A percentile compares a stretch with the other conserved stretches of the same genome.
phyloP scores from a whole-genome alignment of 2,113 vertebrate species.

The Cacatua alba region DNA sequence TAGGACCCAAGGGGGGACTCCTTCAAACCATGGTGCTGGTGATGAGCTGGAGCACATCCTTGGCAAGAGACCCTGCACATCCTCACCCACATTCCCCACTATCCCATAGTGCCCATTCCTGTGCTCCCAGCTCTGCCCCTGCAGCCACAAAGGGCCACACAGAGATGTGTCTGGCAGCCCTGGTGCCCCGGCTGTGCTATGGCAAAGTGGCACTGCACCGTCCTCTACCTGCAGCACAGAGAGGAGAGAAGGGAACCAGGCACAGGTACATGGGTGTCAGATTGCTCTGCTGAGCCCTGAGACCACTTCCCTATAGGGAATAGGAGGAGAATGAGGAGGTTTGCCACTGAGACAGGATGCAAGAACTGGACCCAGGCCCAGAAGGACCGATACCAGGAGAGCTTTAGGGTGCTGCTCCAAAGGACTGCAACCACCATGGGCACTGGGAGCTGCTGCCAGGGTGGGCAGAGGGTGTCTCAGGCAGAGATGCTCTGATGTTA shows the following conservation, averaged over 20 bases:
- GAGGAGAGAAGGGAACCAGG: neutral
- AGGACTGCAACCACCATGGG: rapidly evolving
- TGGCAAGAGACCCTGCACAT: neutral
- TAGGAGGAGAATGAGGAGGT: neutral
- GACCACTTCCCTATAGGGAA: neutral
- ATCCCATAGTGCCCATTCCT: neutral
- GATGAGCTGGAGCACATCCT: neutral
- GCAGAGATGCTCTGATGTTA: neutral
- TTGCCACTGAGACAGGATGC: rapidly evolving
- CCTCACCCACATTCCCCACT: neutral
- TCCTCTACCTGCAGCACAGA: neutral
- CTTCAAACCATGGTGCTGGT: rapidly evolving
- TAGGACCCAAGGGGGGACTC: neutral
- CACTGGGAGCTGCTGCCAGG: neutral
- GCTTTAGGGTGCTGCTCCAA: neutral
- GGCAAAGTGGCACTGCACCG: neutral
- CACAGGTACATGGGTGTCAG: neutral
- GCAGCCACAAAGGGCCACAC: neutral
- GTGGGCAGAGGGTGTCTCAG: neutral
- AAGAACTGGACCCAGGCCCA: neutral
- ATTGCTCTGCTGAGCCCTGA: neutral
- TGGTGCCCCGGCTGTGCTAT: neutral
- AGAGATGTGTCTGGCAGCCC: rapidly evolving
- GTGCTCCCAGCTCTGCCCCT: neutral
- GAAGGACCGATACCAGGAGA: rapidly evolving